Percentiles rank a stretch among this genome's conserved stretches.
Conservation (phyloP, 2,113 vertebrate genomes). For the Urocynchramus pylzowi region DNA sequence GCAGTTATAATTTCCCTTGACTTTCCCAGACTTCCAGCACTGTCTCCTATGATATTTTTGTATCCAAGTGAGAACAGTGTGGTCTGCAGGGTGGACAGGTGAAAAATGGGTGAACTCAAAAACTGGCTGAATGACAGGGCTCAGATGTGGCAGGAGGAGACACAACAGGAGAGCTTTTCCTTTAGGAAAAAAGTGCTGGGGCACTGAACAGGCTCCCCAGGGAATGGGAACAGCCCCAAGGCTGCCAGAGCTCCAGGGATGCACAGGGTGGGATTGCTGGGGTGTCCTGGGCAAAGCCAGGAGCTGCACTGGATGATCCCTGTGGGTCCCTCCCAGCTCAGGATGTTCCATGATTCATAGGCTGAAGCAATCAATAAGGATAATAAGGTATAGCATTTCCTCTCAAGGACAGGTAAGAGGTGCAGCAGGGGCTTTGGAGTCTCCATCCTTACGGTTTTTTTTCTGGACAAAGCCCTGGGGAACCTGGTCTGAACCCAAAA, state of each 20-base stretch:
- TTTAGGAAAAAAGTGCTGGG: background rate
- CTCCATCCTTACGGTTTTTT: accelerated
- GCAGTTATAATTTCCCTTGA: background rate
- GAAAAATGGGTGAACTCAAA: background rate
- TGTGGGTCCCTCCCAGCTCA: background rate
- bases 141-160: background rate
- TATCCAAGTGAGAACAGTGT: background rate
- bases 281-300: background rate
- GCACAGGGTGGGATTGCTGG: background rate
- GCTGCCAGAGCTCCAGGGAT: background rate
- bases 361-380: background rate
- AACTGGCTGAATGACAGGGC: background rate
- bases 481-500: background rate
- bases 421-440: background rate
- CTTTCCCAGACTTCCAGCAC: background rate
- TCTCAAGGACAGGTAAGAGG: background rate
- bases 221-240: accelerated
- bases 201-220: background rate
- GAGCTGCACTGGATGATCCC: background rate
- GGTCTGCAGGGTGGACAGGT: background rate
- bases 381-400: background rate
- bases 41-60: background rate
- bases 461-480: background rate
- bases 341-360: background rate
- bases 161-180: background rate